These are phyloP conservation scores for Drosophila aff. DNA, from an alignment of 1,140 invertebrate species.

Conservation along the genomic window DNA sequence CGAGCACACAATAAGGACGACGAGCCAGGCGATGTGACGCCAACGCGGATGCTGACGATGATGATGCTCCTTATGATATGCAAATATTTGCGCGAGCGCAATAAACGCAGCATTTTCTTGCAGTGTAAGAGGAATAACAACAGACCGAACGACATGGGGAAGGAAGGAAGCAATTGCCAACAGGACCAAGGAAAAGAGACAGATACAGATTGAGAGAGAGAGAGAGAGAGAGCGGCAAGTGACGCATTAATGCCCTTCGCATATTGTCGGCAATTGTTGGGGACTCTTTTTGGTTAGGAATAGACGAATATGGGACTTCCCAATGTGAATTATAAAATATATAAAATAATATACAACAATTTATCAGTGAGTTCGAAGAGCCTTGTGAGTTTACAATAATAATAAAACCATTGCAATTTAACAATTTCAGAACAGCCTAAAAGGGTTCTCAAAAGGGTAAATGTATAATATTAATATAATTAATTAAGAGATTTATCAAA, in stretches of 20 bases:
- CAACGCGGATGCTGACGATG: slow-evolving; percentile 10
- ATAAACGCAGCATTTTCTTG: slow-evolving; percentile 48
- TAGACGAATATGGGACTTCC: neutral
- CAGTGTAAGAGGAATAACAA: slow-evolving; percentile 48
- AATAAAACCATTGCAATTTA: neutral
- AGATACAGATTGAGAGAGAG: neutral
- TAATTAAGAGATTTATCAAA: neutral
- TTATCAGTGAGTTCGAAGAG: neutral
- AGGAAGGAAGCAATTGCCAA: slow-evolving; percentile 47
- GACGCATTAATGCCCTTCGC: slow-evolving; percentile 38
- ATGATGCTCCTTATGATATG: slow-evolving; percentile 61
- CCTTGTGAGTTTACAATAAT: too few species aligned
- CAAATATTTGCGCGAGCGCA: slow-evolving; percentile 62
- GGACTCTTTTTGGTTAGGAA: neutral
- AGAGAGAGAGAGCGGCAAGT: slow-evolving; percentile 1
- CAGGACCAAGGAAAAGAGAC: slow-evolving; percentile 17
- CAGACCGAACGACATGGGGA: slow-evolving; percentile 21
- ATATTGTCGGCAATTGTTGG: slow-evolving; percentile 28
- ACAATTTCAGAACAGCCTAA: neutral
- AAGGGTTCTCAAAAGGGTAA: neutral
- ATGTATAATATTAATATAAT: neutral
- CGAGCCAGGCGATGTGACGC: slow-evolving; percentile 6
- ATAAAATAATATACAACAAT: too few species aligned
- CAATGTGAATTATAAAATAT: too few species aligned
- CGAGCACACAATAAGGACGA: slow-evolving; percentile 38